Evolutionary conservation across 2,888 invertebrate species (phyloP).

Genomic region (Myopa tessellatipennis): DNA sequence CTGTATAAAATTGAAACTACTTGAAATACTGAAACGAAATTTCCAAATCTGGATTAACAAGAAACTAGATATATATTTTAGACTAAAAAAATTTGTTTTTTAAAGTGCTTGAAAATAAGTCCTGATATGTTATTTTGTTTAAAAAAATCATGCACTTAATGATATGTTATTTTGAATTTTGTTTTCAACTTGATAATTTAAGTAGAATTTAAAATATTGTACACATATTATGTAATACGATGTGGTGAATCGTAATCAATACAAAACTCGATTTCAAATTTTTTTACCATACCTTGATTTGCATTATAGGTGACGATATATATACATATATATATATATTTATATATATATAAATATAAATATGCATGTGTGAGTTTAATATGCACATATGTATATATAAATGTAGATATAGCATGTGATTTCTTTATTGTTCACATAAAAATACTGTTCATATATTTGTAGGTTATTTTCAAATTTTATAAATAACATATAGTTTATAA

Average conservation of each 20-base stretch:
- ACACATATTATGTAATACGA: too few species aligned
- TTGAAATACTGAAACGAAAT: too few species aligned
- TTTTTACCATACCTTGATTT: not conserved
- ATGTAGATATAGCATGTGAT: constrained; percentile 35
- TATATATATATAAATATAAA: constrained; percentile 27
- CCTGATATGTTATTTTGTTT: not conserved
- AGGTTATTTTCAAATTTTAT: constrained; percentile 45
- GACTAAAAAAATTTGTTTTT: too few species aligned
- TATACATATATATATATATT: constrained; percentile 8
- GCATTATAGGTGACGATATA: not conserved
- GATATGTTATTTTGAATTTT: not conserved
- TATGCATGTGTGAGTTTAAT: not conserved
- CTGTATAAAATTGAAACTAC: too few species aligned
- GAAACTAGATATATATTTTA: too few species aligned
- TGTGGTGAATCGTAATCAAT: not conserved
- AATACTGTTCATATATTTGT: constrained; percentile 49
- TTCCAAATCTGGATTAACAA: too few species aligned
- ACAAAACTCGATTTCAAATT: not conserved
- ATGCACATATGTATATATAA: constrained; percentile 5
- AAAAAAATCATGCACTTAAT: not conserved
- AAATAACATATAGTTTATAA: constrained; percentile 41
- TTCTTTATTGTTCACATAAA: constrained; percentile 45
- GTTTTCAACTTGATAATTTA: not conserved
- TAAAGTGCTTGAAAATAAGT: not conserved
- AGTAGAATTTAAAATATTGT: too few species aligned